phyloP scores from a whole-genome alignment of 2,797 vertebrate genomes.

The Mormyrus hasselquistii region DNA sequence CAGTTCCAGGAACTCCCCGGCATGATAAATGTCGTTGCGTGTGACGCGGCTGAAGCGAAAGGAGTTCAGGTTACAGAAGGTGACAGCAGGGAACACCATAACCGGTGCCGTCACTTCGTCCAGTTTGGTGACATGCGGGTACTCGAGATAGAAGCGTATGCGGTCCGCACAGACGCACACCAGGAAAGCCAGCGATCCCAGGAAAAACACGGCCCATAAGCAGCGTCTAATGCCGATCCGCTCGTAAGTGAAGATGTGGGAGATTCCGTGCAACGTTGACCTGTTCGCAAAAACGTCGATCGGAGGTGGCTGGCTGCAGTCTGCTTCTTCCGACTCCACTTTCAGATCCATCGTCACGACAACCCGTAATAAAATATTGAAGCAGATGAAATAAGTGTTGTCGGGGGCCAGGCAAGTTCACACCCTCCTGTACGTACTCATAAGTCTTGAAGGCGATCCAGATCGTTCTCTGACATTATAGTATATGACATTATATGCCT shows the following conservation, averaged over 20 bases:
- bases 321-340: conserved; percentile 78
- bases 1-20: conserved; percentile 88
- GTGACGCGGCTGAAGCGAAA: conserved; percentile 94
- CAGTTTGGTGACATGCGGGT: conserved; percentile 92
- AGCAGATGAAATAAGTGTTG: neutral
- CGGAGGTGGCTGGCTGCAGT: conserved; percentile 74
- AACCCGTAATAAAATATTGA: neutral
- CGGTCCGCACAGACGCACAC: conserved; percentile 87
- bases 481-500: neutral
- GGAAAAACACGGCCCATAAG: conserved; percentile 85
- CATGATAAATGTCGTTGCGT: conserved; percentile 95
- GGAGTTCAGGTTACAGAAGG: conserved; percentile 96
- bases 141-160: conserved; percentile 92
- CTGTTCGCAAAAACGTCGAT: conserved; percentile 90
- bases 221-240: conserved; percentile 80
- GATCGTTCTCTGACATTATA: neutral
- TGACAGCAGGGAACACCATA: conserved; percentile 90
- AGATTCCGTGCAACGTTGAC: conserved; percentile 91
- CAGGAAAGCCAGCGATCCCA: conserved; percentile 81
- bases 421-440: neutral
- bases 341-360: conserved; percentile 82
- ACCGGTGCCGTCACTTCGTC: conserved; percentile 81
- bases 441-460: neutral
- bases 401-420: neutral
- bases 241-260: conserved; percentile 95